Evolutionary conservation across 1,140 invertebrate genomes (phyloP).

Genomic region (Drosophila orena): DNA sequence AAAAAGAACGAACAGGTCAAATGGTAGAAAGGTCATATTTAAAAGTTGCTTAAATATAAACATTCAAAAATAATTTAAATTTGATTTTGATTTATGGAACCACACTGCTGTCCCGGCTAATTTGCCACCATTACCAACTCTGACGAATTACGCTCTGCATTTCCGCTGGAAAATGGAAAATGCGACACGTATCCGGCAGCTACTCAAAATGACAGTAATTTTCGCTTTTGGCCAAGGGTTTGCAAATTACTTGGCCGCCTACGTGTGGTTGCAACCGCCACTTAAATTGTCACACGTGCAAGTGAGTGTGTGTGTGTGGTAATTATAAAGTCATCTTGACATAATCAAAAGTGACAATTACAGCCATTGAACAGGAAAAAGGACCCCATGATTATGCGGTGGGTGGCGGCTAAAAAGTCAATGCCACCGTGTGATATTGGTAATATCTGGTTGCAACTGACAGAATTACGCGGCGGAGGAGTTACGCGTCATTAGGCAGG

Average conservation of each 20-base stretch:
- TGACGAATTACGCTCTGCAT: constrained; percentile 16
- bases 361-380: constrained; percentile 77
- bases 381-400: constrained; percentile 57
- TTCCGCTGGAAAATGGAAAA: constrained; percentile 52
- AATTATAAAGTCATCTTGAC: constrained; percentile 85
- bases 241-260: constrained; percentile 67
- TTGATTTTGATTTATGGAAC: neutral
- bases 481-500: constrained; percentile 74
- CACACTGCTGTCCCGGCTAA: neutral
- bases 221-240: constrained; percentile 65
- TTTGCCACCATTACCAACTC: neutral
- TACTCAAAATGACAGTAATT: constrained; percentile 72
- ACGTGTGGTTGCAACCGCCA: constrained; percentile 69
- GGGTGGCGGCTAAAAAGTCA: constrained; percentile 56
- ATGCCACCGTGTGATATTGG: constrained; percentile 40
- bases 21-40: too few species aligned
- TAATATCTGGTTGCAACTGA: constrained; percentile 48
- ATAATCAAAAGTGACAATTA: constrained; percentile 85
- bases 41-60: too few species aligned
- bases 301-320: constrained; percentile 41
- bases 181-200: constrained; percentile 28
- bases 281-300: constrained; percentile 83
- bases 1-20: neutral
- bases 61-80: neutral
- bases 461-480: constrained; percentile 34